Conservation (phyloP, 1,140 invertebrate genomes). For the Chelonus insularis region DNA sequence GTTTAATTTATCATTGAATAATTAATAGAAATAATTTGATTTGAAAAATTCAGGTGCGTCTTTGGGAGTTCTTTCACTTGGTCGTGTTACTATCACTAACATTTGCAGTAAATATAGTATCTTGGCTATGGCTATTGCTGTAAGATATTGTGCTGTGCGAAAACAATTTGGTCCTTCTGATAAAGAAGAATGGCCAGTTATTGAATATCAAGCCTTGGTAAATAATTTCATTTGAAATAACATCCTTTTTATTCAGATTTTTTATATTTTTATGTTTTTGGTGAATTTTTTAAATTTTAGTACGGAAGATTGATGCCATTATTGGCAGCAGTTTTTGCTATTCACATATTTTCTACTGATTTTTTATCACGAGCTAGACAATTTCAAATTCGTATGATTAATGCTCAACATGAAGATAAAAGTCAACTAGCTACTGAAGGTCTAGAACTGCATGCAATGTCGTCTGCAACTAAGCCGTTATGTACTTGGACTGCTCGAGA, state of each 20-base stretch:
- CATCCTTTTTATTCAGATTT: background rate
- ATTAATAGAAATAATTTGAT: constrained; percentile 5
- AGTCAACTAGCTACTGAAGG: constrained; percentile 47
- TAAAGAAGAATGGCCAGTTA: constrained; percentile 74
- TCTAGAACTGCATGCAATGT: constrained; percentile 88
- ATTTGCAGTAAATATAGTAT: constrained; percentile 74
- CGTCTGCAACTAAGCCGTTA: constrained; percentile 85
- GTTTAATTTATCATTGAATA: constrained; percentile 5
- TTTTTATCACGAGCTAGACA: constrained; percentile 43
- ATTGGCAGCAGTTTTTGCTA: constrained; percentile 78
- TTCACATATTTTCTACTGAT: constrained; percentile 71
- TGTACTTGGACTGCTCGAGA: constrained; percentile 82
- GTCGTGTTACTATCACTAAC: constrained; percentile 73
- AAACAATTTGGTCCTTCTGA: constrained; percentile 83
- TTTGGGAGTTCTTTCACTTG: constrained; percentile 83
- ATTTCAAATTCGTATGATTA: constrained; percentile 41
- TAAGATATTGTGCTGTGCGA: constrained; percentile 87
- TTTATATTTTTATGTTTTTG: constrained; percentile 7
- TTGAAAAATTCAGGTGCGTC: constrained; percentile 65
- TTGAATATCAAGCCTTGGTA: constrained; percentile 87
- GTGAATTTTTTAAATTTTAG: constrained; percentile 57
- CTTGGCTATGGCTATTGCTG: constrained; percentile 79
- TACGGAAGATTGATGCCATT: constrained; percentile 92
- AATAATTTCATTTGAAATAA: constrained; percentile 54
- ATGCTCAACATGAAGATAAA: constrained; percentile 36